Evolutionary conservation across 2,888 invertebrate genomes (phyloP).

Genomic region (Eulithis prunata): DNA sequence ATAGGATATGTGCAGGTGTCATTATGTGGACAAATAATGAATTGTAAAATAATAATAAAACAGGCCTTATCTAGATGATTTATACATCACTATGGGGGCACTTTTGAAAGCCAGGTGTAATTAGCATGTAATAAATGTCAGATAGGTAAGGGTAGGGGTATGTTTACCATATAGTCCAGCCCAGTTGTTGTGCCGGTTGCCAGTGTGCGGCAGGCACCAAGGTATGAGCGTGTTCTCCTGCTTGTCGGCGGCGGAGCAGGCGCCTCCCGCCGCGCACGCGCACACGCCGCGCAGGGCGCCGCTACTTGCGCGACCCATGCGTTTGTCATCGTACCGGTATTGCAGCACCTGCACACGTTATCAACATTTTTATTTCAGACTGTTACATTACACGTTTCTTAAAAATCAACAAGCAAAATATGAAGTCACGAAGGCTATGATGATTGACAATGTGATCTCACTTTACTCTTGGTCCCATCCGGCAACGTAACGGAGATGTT

Average conservation of each 20-base stretch:
- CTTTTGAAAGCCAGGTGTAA: too few relatives aligned
- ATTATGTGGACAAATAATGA: too few relatives aligned
- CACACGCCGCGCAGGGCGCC: conserved; percentile 89
- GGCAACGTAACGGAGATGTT: conserved; percentile 88
- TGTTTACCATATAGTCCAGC: conserved; percentile 89
- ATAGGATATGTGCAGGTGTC: too few relatives aligned
- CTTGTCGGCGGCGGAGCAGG: conserved; percentile 88
- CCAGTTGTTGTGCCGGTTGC: conserved; percentile 94
- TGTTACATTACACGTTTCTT: too few relatives aligned
- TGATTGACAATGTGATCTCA: conserved; percentile 44
- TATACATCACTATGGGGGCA: too few relatives aligned
- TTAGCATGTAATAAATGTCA: too few relatives aligned
- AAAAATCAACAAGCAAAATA: too few relatives aligned
- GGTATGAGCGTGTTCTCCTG: conserved; percentile 94
- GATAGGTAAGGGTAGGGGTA: too few relatives aligned
- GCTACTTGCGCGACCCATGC: conserved; percentile 71
- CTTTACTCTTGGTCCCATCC: conserved; percentile 87
- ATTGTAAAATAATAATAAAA: too few relatives aligned
- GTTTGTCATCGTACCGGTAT: conserved; percentile 76
- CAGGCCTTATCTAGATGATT: too few relatives aligned
- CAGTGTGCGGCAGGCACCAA: conserved; percentile 95
- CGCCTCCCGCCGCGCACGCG: conserved; percentile 86
- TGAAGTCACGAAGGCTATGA: too few relatives aligned
- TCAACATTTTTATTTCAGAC: too few relatives aligned
- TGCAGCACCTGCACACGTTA: conserved; percentile 61